Conservation (phyloP, 2,113 vertebrate genomes). For the Cochlearius cochlearius region DNA sequence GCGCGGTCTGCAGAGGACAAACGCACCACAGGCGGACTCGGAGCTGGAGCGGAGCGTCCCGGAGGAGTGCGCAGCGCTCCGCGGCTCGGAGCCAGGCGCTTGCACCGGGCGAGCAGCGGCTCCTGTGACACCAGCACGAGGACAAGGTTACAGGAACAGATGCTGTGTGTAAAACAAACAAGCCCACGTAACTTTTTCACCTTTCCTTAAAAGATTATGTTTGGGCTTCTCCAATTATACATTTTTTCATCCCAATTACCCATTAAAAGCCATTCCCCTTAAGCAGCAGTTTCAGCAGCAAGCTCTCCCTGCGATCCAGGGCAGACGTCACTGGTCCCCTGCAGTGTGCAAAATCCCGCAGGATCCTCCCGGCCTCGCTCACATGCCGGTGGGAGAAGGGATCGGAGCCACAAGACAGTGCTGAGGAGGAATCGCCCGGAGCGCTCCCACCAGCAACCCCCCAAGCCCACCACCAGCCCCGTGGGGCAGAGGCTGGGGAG, state of each 20-base stretch:
- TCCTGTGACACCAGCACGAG: not conserved
- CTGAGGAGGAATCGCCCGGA: rapidly evolving
- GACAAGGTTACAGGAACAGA: not conserved
- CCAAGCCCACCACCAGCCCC: not conserved
- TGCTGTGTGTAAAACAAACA: rapidly evolving
- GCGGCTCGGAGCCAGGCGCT: not conserved
- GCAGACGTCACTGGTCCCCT: not conserved
- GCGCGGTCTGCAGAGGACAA: not conserved
- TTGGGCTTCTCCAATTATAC: not conserved
- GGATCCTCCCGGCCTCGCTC: not conserved
- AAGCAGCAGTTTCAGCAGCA: not conserved
- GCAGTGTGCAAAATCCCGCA: rapidly evolving
- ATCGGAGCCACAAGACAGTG: not conserved
- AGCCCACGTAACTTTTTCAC: not conserved
- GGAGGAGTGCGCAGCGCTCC: rapidly evolving
- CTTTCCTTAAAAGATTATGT: not conserved
- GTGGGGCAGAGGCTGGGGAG: not conserved
- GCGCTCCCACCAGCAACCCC: not conserved
- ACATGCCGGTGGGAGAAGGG: rapidly evolving
- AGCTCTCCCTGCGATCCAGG: not conserved
- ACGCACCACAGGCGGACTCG: rapidly evolving
- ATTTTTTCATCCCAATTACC: not conserved
- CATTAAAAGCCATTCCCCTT: not conserved
- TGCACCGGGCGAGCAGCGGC: rapidly evolving
- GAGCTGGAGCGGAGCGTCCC: not conserved